Percentiles rank a stretch among this genome's conserved stretches.
Conservation (phyloP, 2,888 invertebrate species). For the Heteromurus nitidus region DNA sequence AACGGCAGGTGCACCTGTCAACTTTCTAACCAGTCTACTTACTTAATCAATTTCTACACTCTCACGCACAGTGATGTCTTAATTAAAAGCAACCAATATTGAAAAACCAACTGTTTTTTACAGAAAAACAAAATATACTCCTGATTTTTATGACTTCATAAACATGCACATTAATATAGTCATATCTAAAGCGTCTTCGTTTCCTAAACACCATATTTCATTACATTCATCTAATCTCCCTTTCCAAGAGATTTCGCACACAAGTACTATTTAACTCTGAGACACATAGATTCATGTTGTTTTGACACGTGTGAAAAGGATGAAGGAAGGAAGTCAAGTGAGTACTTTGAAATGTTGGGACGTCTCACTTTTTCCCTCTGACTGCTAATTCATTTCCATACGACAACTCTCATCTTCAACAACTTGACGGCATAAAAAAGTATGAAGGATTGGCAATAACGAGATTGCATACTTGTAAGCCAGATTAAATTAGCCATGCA, state of each 20-base stretch:
- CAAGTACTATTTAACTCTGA: not conserved
- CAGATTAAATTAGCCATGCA: slow-evolving; percentile 8
- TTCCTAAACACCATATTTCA: slow-evolving; percentile 13
- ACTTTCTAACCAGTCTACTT: not conserved
- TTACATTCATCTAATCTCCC: not conserved
- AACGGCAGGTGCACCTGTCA: slow-evolving; percentile 32
- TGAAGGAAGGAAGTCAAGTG: not conserved
- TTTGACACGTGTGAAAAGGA: slow-evolving; percentile 25
- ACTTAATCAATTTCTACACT: slow-evolving; percentile 15
- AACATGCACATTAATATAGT: too few relatives aligned
- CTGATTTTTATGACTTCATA: slow-evolving; percentile 1
- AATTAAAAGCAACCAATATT: not conserved
- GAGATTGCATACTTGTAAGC: too few relatives aligned
- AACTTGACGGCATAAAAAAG: not conserved
- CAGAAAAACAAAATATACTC: not conserved
- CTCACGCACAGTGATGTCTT: too few relatives aligned
- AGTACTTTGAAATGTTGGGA: not conserved
- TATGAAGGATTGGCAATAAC: not conserved
- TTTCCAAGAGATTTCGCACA: not conserved
- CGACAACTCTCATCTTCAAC: too few relatives aligned
- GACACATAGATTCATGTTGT: not conserved
- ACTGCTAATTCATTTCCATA: too few relatives aligned
- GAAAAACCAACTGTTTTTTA: slow-evolving; percentile 4
- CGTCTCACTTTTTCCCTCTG: too few relatives aligned
- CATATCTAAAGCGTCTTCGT: not conserved